Percentiles rank a stretch among this genome's conserved stretches.
Evolutionary conservation across 2,888 invertebrate genomes (phyloP).

Genomic region (Pristionchus japonicus): DNA sequence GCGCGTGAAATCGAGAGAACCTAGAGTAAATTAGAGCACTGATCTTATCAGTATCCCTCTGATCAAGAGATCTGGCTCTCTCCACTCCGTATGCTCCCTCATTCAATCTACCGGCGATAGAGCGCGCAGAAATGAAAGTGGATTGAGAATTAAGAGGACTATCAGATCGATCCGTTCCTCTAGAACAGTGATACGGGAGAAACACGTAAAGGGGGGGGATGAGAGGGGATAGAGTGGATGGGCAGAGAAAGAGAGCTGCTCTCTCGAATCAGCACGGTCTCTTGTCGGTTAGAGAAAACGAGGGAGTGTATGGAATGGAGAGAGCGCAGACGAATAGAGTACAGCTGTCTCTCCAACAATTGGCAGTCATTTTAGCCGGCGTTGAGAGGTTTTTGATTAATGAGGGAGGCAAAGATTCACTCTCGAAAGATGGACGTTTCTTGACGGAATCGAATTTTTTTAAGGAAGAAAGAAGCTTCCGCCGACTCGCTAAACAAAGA

Average conservation of each 20-base stretch:
- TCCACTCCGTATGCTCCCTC: no score
- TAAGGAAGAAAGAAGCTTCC: not conserved
- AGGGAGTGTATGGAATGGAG: not conserved
- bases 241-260: not conserved
- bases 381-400: not conserved
- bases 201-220: not conserved
- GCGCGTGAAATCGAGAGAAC: not conserved
- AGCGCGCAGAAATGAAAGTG: no score
- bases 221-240: not conserved
- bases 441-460: not conserved
- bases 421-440: not conserved
- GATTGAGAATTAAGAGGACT: no score
- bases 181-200: not conserved
- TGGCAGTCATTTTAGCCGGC: not conserved
- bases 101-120: no score
- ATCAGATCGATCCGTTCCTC: not conserved
- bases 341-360: not conserved
- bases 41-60: not conserved
- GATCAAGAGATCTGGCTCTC: no score
- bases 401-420: not conserved
- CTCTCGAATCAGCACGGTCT: not conserved
- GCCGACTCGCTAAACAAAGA: not conserved
- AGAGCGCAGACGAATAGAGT: not conserved
- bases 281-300: not conserved
- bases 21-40: not conserved